Evolutionary conservation across 2,888 invertebrate genomes (phyloP), one percentile per base, ranked within the genome.

Genomic region (Aporophyla nigra): DNA sequence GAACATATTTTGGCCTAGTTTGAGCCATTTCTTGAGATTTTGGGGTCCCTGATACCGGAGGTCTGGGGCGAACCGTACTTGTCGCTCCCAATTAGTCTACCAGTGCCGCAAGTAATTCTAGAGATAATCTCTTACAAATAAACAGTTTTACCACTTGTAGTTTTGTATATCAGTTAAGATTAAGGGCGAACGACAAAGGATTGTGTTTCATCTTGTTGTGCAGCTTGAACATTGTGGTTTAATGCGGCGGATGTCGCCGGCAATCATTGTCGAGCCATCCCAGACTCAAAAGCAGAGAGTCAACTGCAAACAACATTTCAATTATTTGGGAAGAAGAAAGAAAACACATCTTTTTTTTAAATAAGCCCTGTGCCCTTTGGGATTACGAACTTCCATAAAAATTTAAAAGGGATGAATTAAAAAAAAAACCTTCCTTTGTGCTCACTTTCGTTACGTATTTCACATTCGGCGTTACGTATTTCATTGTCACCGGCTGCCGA

Each of bases 201-300:
- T 46, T 65, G 72, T 75, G 16, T 16, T 49, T 21, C 33, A 49
- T 62, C 81, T 63, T 75, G 63, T 54, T 59, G 33, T 65, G 53
- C 12, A 33, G 69, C 78, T 46, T 33, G 46, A 14, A 24, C 66
- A 51, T 66, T 56, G 43, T 61, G 43, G 56, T 76, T 71, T 73
- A 76, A 76, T 59, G 70, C 27, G 56, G 10, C 83, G 83, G 83
- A 83, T 73, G 83, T 85, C 71, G 71, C 65, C 21, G 21, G 16
- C 63, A 82, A 77, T 85, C 82, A 73, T 56, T 46, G 69, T 59
- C 19, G 51, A 40, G 19, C n/a, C 81, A 46, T 61, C 14, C 12
- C 16, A 66, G 43, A 53, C 1, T 14, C n/a, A 5, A 0, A 33
- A 1, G n/a, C 82, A 83, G 83, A 46, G 56, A 53, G 21, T 58